These are phyloP conservation scores for Arion vulgaris DNA, from an alignment of 1,140 invertebrate genomes.

Conservation along the genomic window DNA sequence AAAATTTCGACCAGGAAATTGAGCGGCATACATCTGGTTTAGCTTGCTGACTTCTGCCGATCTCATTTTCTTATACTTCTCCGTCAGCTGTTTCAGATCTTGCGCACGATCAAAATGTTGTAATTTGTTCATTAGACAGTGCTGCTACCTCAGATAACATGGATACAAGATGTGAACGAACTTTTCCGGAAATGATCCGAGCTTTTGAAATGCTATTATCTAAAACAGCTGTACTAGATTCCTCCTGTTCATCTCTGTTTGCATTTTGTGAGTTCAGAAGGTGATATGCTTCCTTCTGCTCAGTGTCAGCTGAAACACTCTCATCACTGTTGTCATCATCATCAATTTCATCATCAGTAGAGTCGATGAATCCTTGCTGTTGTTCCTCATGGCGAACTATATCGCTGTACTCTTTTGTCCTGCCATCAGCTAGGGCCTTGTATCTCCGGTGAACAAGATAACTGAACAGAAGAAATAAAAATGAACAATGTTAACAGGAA, in stretches of 20 bases:
- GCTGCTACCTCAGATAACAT: conserved; percentile 1
- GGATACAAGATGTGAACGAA: neutral
- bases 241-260: neutral
- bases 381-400: conserved; percentile 14
- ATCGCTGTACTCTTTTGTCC: neutral
- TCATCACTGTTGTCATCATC: conserved; percentile 4
- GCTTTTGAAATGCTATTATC: too few relatives aligned
- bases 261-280: neutral
- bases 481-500: neutral
- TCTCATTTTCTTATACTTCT: conserved; percentile 6
- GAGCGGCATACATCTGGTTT: neutral
- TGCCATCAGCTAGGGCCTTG: conserved; percentile 14
- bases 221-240: neutral
- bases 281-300: neutral
- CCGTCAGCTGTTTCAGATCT: neutral
- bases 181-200: neutral
- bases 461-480: too few relatives aligned
- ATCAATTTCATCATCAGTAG: neutral
- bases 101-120: conserved; percentile 17
- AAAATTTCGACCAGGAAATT: conserved; percentile 8
- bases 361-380: neutral
- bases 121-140: conserved; percentile 26
- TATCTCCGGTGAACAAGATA: conserved; percentile 1
- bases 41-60: neutral
- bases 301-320: neutral